A percentile compares a stretch with the other conserved stretches of the same genome.
Evolutionary conservation across 2,113 vertebrate genomes (phyloP).

Genomic region (Nerophis ophidion): DNA sequence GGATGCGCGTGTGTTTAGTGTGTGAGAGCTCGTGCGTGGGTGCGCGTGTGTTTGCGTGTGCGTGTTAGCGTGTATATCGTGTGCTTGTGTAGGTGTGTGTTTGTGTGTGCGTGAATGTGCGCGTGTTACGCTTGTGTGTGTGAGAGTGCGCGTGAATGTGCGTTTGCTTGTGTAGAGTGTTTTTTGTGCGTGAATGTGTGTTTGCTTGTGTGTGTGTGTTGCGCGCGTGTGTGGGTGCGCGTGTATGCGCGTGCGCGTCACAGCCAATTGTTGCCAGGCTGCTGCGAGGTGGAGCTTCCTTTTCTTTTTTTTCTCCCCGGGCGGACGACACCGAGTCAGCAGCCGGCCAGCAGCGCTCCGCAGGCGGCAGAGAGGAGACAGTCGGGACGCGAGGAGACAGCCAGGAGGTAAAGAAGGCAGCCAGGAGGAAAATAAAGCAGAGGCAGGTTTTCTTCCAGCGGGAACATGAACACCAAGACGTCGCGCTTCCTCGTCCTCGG

Average conservation of each 20-base stretch:
- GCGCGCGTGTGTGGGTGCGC: background rate
- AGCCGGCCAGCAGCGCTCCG: background rate
- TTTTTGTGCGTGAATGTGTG: too few relatives aligned
- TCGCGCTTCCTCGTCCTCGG: background rate
- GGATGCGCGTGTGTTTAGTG: background rate
- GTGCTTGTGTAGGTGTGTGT: too few relatives aligned
- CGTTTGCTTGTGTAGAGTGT: too few relatives aligned
- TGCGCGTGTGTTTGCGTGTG: too few relatives aligned
- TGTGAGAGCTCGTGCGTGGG: too few relatives aligned
- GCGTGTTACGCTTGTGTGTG: too few relatives aligned
- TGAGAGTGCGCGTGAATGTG: too few relatives aligned
- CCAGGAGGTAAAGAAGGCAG: too few relatives aligned
- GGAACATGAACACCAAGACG: background rate
- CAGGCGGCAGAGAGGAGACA: background rate
- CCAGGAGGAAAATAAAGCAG: too few relatives aligned
- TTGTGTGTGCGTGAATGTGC: too few relatives aligned
- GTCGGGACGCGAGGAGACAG: background rate
- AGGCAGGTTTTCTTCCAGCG: background rate
- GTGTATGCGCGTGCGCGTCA: background rate
- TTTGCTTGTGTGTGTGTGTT: background rate
- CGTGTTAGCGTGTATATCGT: background rate
- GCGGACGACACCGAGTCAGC: background rate
- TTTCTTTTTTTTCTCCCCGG: too few relatives aligned
- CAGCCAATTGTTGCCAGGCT: slow-evolving; percentile 4
- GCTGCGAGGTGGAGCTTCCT: slow-evolving; percentile 7